These are phyloP conservation scores for Drosophila pandora DNA, from an alignment of 1,140 invertebrate species.

Conservation along the genomic window DNA sequence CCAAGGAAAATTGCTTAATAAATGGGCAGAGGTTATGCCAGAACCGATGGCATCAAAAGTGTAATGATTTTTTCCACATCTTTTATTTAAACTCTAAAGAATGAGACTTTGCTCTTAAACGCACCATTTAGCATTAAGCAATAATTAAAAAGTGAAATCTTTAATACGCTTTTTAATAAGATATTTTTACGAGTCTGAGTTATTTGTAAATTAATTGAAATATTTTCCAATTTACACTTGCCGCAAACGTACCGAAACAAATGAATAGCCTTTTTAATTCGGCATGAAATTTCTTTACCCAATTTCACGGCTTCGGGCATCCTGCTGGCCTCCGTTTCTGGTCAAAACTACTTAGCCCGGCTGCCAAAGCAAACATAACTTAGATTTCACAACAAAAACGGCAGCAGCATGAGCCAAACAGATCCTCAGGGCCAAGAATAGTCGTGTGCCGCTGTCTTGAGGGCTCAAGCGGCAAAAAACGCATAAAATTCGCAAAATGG, in stretches of 20 bases:
- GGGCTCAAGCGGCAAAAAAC: slow-evolving; percentile 52
- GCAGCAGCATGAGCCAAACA: neutral
- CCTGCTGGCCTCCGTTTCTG: neutral
- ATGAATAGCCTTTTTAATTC: neutral
- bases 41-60: neutral
- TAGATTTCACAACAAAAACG: slow-evolving; percentile 1
- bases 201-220: neutral
- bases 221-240: neutral
- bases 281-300: neutral
- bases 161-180: neutral
- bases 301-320: neutral
- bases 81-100: no score
- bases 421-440: neutral
- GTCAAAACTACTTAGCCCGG: slow-evolving; percentile 1
- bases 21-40: neutral
- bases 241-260: neutral
- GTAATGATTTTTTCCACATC: neutral
- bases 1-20: neutral
- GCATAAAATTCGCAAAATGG: slow-evolving; percentile 71
- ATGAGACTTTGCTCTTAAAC: no score
- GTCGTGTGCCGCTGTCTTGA: neutral
- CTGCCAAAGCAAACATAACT: slow-evolving; percentile 22
- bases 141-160: neutral
- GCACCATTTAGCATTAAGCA: no score
- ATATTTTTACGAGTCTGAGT: neutral